Conservation (phyloP, 2,797 vertebrate species). For the Rhabdophis nuchalis region DNA sequence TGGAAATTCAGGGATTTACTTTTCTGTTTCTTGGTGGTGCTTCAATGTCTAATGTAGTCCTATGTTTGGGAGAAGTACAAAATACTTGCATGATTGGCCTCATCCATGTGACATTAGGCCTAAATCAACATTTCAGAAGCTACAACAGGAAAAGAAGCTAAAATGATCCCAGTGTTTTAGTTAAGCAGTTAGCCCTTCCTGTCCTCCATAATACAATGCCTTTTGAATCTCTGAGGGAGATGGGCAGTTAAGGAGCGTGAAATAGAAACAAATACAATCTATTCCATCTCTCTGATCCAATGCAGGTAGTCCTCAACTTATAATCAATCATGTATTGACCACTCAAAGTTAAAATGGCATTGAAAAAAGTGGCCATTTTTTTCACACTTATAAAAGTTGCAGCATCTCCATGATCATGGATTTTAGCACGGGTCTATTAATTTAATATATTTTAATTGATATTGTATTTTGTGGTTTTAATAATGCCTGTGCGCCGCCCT, state of each 20-base stretch:
- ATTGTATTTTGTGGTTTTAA: no score
- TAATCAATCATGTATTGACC: background rate
- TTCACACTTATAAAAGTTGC: background rate
- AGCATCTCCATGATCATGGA: background rate
- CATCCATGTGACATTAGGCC: background rate
- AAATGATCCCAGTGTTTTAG: background rate
- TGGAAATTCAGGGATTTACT: background rate
- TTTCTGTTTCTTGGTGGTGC: background rate
- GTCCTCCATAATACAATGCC: background rate
- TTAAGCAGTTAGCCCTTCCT: no score
- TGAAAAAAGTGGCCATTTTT: background rate
- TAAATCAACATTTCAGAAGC: background rate
- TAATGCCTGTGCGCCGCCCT: no score
- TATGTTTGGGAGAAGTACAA: background rate
- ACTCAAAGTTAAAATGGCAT: background rate
- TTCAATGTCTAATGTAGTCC: background rate
- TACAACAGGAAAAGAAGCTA: background rate
- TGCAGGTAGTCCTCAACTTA: background rate
- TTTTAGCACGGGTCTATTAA: no score
- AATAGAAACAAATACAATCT: background rate
- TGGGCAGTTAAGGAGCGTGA: background rate
- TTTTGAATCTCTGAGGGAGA: background rate
- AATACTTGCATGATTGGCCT: background rate
- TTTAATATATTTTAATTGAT: no score
- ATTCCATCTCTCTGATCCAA: background rate